Conservation (phyloP, 1,140 invertebrate species). For the Penaeus vannamei region DNA sequence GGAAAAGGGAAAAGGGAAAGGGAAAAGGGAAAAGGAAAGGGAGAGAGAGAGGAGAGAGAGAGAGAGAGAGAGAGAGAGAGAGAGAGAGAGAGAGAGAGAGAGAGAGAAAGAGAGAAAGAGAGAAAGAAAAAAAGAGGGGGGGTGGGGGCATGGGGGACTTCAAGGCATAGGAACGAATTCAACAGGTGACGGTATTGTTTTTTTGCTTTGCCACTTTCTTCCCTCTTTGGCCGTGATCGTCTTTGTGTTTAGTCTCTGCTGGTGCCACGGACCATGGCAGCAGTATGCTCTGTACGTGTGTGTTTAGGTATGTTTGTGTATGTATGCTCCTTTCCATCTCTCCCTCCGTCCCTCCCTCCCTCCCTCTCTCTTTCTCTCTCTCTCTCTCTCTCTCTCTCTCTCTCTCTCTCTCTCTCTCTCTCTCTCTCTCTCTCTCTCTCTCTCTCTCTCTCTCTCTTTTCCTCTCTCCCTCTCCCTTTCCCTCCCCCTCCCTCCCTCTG, state of each 20-base stretch:
- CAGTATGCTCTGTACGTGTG: not conserved
- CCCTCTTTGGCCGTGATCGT: too few relatives aligned
- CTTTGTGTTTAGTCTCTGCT: too few relatives aligned
- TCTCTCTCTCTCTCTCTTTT: not conserved
- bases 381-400: not conserved
- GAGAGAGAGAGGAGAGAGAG: not conserved
- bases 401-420: not conserved
- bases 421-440: not conserved
- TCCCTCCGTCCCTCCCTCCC: not conserved
- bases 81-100: not conserved
- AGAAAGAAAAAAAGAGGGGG: too few relatives aligned
- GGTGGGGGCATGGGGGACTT: too few relatives aligned
- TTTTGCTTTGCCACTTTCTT: too few relatives aligned
- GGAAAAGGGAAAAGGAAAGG: not conserved
- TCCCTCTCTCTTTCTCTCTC: not conserved
- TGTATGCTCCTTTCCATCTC: not conserved
- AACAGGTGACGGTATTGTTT: too few relatives aligned
- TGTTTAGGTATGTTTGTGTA: constrained; percentile 9
- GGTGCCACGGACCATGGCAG: too few relatives aligned
- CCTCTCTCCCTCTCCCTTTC: not conserved
- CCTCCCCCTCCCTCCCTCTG: not conserved
- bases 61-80: not conserved
- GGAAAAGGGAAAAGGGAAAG: not conserved
- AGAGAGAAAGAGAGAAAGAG: not conserved
- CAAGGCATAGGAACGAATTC: too few relatives aligned